These are phyloP conservation scores for Lysandra bellargus DNA, from an alignment of 2,888 invertebrate genomes.

Conservation along the genomic window DNA sequence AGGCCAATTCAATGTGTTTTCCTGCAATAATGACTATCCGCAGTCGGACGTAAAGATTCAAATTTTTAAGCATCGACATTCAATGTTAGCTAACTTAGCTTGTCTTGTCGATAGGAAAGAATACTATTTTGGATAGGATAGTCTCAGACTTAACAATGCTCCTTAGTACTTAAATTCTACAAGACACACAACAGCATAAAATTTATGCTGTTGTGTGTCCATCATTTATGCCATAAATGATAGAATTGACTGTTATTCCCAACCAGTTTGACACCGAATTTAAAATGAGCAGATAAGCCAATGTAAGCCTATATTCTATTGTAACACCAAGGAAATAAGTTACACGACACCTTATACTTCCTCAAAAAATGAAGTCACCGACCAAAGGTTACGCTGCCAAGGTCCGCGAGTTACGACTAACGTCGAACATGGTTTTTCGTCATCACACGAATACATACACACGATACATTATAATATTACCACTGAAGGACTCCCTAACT, in stretches of 20 bases:
- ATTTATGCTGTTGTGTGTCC: too few species aligned
- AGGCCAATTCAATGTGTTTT: too few species aligned
- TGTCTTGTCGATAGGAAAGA: too few species aligned
- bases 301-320: not conserved
- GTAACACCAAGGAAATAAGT: conserved; percentile 21
- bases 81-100: too few species aligned
- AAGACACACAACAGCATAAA: not conserved
- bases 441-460: conserved; percentile 43
- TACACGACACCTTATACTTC: conserved; percentile 14
- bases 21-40: too few species aligned
- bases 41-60: too few species aligned
- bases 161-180: not conserved
- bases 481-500: too few species aligned
- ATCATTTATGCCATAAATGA: too few species aligned
- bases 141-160: too few species aligned
- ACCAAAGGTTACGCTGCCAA: conserved; percentile 39
- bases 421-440: conserved; percentile 39
- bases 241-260: not conserved
- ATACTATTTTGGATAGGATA: too few species aligned
- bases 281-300: not conserved
- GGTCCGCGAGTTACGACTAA: conserved; percentile 35
- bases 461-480: conserved; percentile 10
- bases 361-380: conserved; percentile 32
- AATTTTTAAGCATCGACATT: too few species aligned
- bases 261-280: not conserved